Evolutionary conservation across 2,797 vertebrate genomes (phyloP).

Genomic region (Gadopsis bispinosus): DNA sequence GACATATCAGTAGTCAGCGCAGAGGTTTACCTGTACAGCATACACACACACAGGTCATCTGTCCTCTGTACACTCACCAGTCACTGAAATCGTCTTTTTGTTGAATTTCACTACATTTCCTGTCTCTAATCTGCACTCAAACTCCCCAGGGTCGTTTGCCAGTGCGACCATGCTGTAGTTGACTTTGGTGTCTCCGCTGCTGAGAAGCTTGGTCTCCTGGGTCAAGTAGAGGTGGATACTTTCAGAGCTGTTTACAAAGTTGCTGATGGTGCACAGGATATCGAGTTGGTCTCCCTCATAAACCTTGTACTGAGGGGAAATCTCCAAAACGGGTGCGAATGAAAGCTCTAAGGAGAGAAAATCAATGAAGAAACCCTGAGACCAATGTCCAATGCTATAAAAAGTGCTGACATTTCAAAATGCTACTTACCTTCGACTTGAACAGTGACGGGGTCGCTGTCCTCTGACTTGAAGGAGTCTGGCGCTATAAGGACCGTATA

Average conservation of each 20-base stretch:
- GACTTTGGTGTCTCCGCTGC: not conserved
- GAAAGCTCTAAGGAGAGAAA: slow-evolving; percentile 68
- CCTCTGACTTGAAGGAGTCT: slow-evolving; percentile 21
- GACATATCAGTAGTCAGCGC: not conserved
- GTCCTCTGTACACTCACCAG: slow-evolving; percentile 71
- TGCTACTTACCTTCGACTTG: slow-evolving; percentile 68
- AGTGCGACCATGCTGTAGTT: slow-evolving; percentile 43
- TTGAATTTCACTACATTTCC: slow-evolving; percentile 37
- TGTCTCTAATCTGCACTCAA: slow-evolving; percentile 71
- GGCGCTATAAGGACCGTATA: slow-evolving; percentile 58
- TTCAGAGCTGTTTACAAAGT: accelerated
- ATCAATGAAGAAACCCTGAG: not conserved
- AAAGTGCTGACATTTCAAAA: not conserved
- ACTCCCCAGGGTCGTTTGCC: slow-evolving; percentile 52
- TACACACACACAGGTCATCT: not conserved
- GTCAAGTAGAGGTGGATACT: slow-evolving; percentile 32
- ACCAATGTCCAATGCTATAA: not conserved
- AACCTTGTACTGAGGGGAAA: slow-evolving; percentile 61
- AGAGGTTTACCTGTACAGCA: not conserved
- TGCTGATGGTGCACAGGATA: slow-evolving; percentile 61
- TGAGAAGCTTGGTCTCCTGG: slow-evolving; percentile 57
- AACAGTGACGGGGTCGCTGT: slow-evolving; percentile 61
- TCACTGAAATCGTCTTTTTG: slow-evolving; percentile 57
- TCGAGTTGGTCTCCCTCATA: slow-evolving; percentile 81
- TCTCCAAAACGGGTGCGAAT: slow-evolving; percentile 59